A percentile compares a stretch with the other conserved stretches of the same genome.
Conservation (phyloP, 2,113 vertebrate genomes). For the Condylura cristata region DNA sequence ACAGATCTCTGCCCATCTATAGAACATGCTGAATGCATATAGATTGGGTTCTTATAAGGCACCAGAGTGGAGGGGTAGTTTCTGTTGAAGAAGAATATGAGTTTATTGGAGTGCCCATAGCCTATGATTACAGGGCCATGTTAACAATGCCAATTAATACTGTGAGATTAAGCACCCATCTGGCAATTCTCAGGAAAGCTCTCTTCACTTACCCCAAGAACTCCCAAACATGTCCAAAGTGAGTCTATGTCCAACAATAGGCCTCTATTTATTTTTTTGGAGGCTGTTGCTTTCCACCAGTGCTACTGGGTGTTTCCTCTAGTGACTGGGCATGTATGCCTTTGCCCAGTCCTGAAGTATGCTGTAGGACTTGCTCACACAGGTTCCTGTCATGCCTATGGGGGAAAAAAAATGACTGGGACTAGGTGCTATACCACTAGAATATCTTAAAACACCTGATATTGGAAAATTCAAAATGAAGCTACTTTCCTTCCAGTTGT, state of each 20-base stretch:
- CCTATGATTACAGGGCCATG: not conserved
- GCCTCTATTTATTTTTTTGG: not conserved
- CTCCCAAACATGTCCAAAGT: not conserved
- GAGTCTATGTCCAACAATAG: not conserved
- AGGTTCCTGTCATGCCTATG: not conserved
- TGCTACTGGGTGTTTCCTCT: not conserved
- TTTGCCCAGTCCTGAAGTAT: not conserved
- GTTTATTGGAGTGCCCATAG: not conserved
- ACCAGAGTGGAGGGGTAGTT: not conserved
- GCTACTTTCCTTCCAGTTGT: not conserved
- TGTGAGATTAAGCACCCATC: not conserved
- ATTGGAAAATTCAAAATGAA: not conserved
- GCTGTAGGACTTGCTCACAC: not conserved
- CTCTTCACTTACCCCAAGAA: not conserved
- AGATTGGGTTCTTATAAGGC: not conserved
- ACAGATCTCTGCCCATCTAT: not conserved
- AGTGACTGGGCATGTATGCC: not conserved
- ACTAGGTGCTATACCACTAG: not conserved
- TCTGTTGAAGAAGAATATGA: not conserved
- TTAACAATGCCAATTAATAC: not conserved
- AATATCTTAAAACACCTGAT: not conserved
- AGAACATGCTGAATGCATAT: not conserved
- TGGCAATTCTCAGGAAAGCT: not conserved
- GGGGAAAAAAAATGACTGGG: not conserved
- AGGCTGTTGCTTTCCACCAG: not conserved